phyloP scores from a whole-genome alignment of 2,113 vertebrate genomes.

The Poecilia latipinna region DNA sequence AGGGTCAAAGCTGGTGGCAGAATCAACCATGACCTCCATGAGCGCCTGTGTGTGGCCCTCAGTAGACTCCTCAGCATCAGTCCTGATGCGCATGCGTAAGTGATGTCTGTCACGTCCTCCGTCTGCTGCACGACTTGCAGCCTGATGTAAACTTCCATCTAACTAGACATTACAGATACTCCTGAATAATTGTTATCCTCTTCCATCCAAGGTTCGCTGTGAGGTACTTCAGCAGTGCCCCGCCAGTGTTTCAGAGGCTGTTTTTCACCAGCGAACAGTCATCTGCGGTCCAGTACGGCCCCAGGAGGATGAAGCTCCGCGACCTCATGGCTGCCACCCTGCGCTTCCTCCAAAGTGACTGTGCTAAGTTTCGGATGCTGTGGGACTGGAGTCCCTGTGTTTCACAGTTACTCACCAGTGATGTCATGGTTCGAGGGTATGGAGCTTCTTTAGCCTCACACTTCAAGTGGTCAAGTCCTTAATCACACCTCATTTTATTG shows the following conservation, averaged over 20 bases:
- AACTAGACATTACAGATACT: neutral
- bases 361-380: constrained; percentile 84
- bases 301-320: constrained; percentile 93
- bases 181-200: neutral
- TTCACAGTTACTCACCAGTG: constrained; percentile 93
- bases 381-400: constrained; percentile 99
- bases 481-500: neutral
- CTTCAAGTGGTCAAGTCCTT: neutral
- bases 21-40: constrained; percentile 92
- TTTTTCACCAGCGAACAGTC: constrained; percentile 93
- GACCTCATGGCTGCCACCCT: constrained; percentile 97
- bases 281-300: constrained; percentile 88
- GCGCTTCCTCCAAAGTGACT: constrained; percentile 89
- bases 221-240: constrained; percentile 88
- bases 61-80: constrained; percentile 89
- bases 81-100: constrained; percentile 92
- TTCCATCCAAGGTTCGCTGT: constrained; percentile 86
- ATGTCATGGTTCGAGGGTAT: constrained; percentile 93
- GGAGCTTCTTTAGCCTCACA: constrained; percentile 33
- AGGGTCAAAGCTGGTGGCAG: constrained; percentile 84
- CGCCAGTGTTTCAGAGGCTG: constrained; percentile 95
- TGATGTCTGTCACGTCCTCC: constrained; percentile 26
- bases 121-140: neutral
- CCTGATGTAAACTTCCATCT: too few species aligned
- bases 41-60: constrained; percentile 94